phyloP scores from a whole-genome alignment of 2,113 vertebrate species.

The Formicarius rufipectus region DNA sequence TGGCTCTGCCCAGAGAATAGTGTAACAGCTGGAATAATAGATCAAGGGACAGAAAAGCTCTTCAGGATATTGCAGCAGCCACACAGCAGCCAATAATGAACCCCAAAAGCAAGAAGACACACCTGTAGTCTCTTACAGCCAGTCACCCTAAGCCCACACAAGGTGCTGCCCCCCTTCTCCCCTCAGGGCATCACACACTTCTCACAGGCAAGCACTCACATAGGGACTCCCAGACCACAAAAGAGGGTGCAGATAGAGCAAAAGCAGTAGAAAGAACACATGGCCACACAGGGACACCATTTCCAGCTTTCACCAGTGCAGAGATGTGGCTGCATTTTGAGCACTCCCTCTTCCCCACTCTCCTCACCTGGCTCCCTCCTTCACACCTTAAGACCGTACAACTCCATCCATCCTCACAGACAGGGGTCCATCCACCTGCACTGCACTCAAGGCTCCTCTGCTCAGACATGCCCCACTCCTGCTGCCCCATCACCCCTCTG shows the following conservation, averaged over 20 bases:
- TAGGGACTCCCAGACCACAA: background rate
- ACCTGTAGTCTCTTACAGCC: background rate
- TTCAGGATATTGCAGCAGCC: background rate
- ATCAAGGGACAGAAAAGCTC: background rate
- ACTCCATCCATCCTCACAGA: fast-evolving
- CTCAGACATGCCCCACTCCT: background rate
- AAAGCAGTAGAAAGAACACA: background rate
- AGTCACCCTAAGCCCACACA: background rate
- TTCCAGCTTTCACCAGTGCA: background rate
- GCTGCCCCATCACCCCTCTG: background rate
- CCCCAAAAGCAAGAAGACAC: background rate
- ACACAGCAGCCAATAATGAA: background rate
- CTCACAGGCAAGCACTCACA: fast-evolving
- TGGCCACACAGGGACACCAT: background rate
- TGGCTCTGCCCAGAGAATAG: background rate
- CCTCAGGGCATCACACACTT: background rate
- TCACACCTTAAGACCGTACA: background rate
- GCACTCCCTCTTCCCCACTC: background rate
- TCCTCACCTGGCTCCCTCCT: background rate
- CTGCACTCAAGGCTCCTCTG: background rate
- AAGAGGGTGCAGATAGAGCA: background rate
- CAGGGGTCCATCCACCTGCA: background rate
- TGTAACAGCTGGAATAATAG: background rate
- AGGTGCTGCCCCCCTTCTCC: background rate
- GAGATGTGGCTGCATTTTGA: background rate